Percentiles rank a stretch among this genome's conserved stretches.
phyloP scores from a whole-genome alignment of 2,888 invertebrate species.

The Choristoneura rosaceana region DNA sequence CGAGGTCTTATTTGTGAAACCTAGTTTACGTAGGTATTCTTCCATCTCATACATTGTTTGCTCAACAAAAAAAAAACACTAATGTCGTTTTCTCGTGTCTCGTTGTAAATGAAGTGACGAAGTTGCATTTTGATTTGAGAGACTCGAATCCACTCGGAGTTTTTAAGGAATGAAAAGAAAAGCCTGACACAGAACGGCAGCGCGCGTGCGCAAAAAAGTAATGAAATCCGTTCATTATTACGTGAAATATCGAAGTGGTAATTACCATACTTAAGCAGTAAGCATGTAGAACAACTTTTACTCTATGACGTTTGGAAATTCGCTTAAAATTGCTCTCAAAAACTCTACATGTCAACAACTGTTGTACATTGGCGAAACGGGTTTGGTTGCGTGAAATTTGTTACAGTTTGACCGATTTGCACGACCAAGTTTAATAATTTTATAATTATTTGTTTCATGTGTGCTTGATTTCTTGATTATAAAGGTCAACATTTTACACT shows the following conservation, averaged over 20 bases:
- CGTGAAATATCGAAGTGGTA: constrained; percentile 41
- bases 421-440: constrained; percentile 25
- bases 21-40: background rate
- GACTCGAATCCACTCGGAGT: background rate
- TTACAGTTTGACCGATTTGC: constrained; percentile 43
- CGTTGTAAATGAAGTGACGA: background rate
- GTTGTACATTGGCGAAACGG: constrained; percentile 39
- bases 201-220: constrained; percentile 23
- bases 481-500: constrained; percentile 2
- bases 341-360: constrained; percentile 39
- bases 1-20: background rate
- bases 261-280: constrained; percentile 41
- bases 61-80: background rate
- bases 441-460: constrained; percentile 23
- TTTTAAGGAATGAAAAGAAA: constrained; percentile 3
- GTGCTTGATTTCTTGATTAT: background rate
- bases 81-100: background rate
- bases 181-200: constrained; percentile 4
- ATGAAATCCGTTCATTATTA: constrained; percentile 38
- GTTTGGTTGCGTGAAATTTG: constrained; percentile 42
- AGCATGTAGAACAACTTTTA: constrained; percentile 42
- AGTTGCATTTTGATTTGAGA: constrained; percentile 23
- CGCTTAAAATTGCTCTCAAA: constrained; percentile 40
- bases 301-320: constrained; percentile 43
- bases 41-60: background rate